Conservation (phyloP, 2,888 invertebrate species). For the Arenicola marina region DNA sequence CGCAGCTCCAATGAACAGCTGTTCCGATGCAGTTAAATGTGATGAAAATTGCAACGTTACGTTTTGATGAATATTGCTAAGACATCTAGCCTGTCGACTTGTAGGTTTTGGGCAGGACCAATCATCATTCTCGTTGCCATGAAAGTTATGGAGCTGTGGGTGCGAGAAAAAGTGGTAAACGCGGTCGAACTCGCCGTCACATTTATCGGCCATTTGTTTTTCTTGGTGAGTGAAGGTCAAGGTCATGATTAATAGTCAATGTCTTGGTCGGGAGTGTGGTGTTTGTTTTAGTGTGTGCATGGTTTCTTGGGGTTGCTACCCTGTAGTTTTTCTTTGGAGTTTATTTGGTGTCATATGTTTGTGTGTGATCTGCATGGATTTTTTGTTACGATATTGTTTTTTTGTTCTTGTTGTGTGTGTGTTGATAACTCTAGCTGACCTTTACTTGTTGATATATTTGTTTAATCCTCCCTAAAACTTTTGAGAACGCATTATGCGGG, state of each 20-base stretch:
- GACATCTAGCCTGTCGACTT: slow-evolving; percentile 1
- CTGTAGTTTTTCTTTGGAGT: not conserved
- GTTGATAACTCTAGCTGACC: too few species aligned
- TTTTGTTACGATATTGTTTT: too few species aligned
- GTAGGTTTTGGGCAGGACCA: slow-evolving; percentile 79
- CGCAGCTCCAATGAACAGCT: too few species aligned
- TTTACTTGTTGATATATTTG: too few species aligned
- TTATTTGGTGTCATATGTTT: too few species aligned
- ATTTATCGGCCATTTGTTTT: slow-evolving; percentile 72
- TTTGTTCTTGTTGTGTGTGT: too few species aligned
- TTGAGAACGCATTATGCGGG: too few species aligned
- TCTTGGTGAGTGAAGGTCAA: slow-evolving; percentile 69
- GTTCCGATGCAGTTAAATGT: too few species aligned
- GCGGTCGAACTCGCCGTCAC: slow-evolving; percentile 72
- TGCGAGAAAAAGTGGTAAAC: slow-evolving; percentile 75
- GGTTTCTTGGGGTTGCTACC: not conserved
- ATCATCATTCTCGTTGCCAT: slow-evolving; percentile 78
- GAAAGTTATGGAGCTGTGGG: slow-evolving; percentile 79
- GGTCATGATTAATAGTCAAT: too few species aligned
- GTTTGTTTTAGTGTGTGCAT: not conserved
- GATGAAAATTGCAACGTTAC: too few species aligned
- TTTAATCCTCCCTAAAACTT: too few species aligned
- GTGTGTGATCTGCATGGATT: too few species aligned
- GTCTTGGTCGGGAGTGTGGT: not conserved
- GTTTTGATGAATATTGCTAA: not conserved